Conservation (phyloP, 1,140 invertebrate species). For the Phymastichus coffea region DNA sequence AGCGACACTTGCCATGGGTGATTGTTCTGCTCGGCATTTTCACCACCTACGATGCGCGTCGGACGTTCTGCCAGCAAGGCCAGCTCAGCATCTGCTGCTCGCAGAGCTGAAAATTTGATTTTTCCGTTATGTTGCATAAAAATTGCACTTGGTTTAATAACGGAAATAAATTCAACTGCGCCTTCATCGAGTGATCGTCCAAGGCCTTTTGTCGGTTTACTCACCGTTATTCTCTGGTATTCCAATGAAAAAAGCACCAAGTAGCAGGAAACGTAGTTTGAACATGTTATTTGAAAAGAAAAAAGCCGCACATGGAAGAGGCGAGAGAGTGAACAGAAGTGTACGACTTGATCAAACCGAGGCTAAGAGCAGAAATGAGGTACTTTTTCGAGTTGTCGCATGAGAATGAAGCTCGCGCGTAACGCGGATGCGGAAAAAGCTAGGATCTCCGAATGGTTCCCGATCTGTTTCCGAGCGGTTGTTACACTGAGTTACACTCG, state of each 20-base stretch:
- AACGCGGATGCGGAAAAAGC: slow-evolving; percentile 14
- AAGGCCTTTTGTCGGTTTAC: neutral
- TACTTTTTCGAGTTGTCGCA: neutral
- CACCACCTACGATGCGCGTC: slow-evolving; percentile 50
- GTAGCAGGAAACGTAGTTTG: neutral
- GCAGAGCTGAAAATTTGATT: neutral
- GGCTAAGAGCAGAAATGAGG: neutral
- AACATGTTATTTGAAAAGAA: neutral
- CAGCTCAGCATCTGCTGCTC: neutral
- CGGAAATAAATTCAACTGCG: neutral
- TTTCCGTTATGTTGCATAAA: neutral
- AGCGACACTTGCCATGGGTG: slow-evolving; percentile 53
- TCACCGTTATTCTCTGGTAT: slow-evolving; percentile 18
- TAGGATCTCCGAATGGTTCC: slow-evolving; percentile 12
- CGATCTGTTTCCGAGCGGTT: slow-evolving; percentile 17
- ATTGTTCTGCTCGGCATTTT: slow-evolving; percentile 38
- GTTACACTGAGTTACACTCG: slow-evolving; percentile 6
- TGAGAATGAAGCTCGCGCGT: neutral
- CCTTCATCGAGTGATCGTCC: neutral
- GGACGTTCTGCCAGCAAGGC: slow-evolving; percentile 34
- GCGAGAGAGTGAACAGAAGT: neutral
- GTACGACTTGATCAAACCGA: neutral
- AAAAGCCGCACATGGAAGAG: too few species aligned
- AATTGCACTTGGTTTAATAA: neutral
- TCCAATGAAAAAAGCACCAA: neutral